phyloP scores from a whole-genome alignment of 2,797 vertebrate genomes.

The Psittacula derbiana region DNA sequence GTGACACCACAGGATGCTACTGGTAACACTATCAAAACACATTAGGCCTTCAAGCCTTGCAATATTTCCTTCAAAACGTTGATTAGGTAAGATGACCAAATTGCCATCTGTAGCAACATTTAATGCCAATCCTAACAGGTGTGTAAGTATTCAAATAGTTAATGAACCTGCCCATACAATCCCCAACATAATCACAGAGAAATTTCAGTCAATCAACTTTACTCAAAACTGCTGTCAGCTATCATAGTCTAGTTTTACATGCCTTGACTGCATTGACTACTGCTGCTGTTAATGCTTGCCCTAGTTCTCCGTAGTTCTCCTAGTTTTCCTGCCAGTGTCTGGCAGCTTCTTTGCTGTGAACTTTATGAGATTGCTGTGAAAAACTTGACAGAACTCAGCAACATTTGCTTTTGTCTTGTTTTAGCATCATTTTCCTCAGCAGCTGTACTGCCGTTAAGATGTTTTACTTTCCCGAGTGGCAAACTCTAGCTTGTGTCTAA shows the following conservation, averaged over 20 bases:
- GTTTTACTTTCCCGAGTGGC: neutral
- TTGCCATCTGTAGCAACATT: neutral
- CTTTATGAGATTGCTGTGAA: neutral
- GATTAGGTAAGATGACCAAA: neutral
- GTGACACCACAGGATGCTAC: neutral
- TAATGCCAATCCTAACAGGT: neutral
- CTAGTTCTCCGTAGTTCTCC: neutral
- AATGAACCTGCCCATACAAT: neutral
- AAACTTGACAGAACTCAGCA: neutral
- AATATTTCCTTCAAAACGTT: neutral
- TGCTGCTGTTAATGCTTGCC: neutral
- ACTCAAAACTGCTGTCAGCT: neutral
- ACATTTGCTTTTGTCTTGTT: neutral
- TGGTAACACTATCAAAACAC: neutral
- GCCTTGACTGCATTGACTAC: neutral
- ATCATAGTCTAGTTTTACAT: neutral
- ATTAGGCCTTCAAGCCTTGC: neutral
- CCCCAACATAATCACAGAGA: neutral
- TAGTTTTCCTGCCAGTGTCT: neutral
- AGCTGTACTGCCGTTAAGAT: neutral
- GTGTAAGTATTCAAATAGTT: neutral
- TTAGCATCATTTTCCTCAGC: neutral
- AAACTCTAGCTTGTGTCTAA: neutral
- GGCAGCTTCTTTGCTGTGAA: neutral
- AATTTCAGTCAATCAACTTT: neutral